Evolutionary conservation across 2,888 invertebrate genomes (phyloP).

Genomic region (Andrena flavipes): DNA sequence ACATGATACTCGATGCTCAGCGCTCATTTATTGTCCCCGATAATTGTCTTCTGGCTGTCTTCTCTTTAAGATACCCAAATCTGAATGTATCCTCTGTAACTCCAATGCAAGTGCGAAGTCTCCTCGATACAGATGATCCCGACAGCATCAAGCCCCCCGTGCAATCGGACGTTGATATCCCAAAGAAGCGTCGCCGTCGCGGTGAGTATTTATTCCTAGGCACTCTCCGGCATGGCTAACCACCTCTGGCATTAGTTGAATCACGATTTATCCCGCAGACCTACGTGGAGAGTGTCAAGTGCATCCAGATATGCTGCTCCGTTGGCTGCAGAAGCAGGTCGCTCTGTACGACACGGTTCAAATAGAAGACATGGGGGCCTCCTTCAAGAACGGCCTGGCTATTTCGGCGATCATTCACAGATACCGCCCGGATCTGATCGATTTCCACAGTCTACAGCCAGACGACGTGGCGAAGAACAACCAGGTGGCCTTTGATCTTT

Average conservation of each 20-base stretch:
- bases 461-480: slow-evolving; percentile 90
- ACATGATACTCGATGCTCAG: not conserved
- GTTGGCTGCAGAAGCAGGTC: slow-evolving; percentile 92
- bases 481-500: slow-evolving; percentile 93
- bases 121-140: slow-evolving; percentile 91
- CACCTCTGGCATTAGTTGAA: not conserved
- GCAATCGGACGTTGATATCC: slow-evolving; percentile 86
- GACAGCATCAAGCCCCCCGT: slow-evolving; percentile 87
- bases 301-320: slow-evolving; percentile 90
- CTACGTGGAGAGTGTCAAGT: slow-evolving; percentile 88
- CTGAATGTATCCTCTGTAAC: slow-evolving; percentile 91
- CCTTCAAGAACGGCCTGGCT: slow-evolving; percentile 89
- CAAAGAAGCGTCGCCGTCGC: slow-evolving; percentile 89
- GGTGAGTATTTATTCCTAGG: slow-evolving; percentile 81
- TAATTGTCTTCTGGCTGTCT: slow-evolving; percentile 11
- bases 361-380: slow-evolving; percentile 89
- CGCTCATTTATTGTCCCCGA: not conserved
- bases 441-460: slow-evolving; percentile 89
- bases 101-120: slow-evolving; percentile 90
- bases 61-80: slow-evolving; percentile 88
- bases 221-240: not conserved
- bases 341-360: slow-evolving; percentile 87
- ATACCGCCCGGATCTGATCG: slow-evolving; percentile 96
- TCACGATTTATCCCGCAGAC: slow-evolving; percentile 43
- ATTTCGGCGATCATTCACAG: slow-evolving; percentile 92